These are phyloP conservation scores for Tachina lurida DNA, from an alignment of 2,888 invertebrate genomes.

Conservation along the genomic window DNA sequence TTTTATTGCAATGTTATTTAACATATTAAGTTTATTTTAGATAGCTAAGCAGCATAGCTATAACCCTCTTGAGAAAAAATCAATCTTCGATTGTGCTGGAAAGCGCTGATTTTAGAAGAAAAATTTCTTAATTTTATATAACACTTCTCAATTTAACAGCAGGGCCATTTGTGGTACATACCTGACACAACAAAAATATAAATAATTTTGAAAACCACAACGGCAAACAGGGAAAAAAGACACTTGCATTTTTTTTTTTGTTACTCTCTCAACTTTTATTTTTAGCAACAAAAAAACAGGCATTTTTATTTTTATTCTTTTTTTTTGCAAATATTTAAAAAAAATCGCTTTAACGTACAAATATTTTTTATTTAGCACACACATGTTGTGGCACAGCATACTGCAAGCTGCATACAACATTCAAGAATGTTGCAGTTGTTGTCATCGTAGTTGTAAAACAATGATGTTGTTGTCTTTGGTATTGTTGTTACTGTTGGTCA, in stretches of 20 bases:
- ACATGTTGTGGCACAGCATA: slow-evolving; percentile 56
- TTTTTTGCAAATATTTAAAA: slow-evolving; percentile 6
- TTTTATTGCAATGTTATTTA: too few relatives aligned
- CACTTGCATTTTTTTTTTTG: slow-evolving; percentile 68
- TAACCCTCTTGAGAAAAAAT: too few relatives aligned
- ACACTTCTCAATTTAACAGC: not conserved
- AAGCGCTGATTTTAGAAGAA: too few relatives aligned
- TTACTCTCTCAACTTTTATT: slow-evolving; percentile 68
- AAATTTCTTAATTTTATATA: not conserved
- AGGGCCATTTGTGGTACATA: slow-evolving; percentile 24
- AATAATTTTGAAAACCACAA: slow-evolving; percentile 39
- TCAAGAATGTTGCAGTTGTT: slow-evolving; percentile 55
- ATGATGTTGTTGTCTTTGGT: slow-evolving; percentile 1
- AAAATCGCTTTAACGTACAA: slow-evolving; percentile 45
- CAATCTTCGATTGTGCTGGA: too few relatives aligned
- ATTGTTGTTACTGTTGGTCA: slow-evolving; percentile 50
- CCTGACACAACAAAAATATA: slow-evolving; percentile 34
- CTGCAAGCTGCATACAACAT: not conserved
- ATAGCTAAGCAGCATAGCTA: too few relatives aligned
- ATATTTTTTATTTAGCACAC: slow-evolving; percentile 67
- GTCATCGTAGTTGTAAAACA: slow-evolving; percentile 37
- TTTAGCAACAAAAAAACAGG: slow-evolving; percentile 59
- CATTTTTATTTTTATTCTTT: slow-evolving; percentile 18
- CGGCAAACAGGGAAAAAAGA: slow-evolving; percentile 48
- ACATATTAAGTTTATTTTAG: too few relatives aligned